A percentile compares a stretch with the other conserved stretches of the same genome.
Evolutionary conservation across 2,888 invertebrate species (phyloP).

Genomic region (Carpatolechia fugitivella): DNA sequence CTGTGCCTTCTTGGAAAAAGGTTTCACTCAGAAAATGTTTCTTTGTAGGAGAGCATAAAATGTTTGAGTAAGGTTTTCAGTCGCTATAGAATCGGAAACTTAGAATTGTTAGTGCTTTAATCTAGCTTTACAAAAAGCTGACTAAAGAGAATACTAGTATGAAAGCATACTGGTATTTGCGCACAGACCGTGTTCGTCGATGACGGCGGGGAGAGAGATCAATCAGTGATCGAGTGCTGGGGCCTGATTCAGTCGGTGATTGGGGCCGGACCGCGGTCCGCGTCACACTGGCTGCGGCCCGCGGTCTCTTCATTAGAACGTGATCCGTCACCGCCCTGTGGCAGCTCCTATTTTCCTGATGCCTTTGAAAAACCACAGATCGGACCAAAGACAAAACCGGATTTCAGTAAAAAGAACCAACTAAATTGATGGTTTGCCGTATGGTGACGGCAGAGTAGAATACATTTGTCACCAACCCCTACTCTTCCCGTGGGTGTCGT

Average conservation of each 20-base stretch:
- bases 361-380: not conserved
- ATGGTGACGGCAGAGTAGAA: too few species aligned
- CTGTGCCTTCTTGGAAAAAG: too few species aligned
- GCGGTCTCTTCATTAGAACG: conserved; percentile 37
- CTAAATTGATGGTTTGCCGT: too few species aligned
- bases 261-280: conserved; percentile 12
- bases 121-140: not conserved
- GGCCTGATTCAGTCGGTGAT: conserved; percentile 12
- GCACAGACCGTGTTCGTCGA: not conserved
- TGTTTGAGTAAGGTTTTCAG: too few species aligned
- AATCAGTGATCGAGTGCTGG: not conserved
- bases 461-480: too few species aligned
- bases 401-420: too few species aligned
- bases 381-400: too few species aligned
- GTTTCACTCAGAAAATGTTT: too few species aligned
- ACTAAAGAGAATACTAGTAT: too few species aligned
- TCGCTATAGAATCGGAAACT: too few species aligned
- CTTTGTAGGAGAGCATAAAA: too few species aligned
- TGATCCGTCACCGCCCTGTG: conserved; percentile 23
- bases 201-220: not conserved
- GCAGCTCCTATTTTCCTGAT: not conserved
- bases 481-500: too few species aligned
- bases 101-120: not conserved
- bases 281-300: conserved; percentile 6
- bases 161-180: not conserved